phyloP scores from a whole-genome alignment of 2,113 vertebrate species.

The Pollimyrus isidori region DNA sequence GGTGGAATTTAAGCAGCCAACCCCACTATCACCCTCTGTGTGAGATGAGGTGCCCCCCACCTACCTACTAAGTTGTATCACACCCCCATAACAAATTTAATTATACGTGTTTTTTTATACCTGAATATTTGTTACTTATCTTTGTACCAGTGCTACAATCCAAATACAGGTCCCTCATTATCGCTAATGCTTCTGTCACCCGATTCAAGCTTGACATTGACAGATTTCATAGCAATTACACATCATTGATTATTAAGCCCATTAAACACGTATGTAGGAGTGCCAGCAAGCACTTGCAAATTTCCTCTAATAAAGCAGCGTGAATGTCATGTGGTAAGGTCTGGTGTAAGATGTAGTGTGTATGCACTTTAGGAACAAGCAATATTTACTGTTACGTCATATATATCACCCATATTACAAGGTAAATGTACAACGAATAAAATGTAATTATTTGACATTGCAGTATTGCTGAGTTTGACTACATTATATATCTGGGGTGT shows the following conservation, averaged over 20 bases:
- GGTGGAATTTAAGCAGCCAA: background rate
- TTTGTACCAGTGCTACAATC: background rate
- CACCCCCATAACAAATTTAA: background rate
- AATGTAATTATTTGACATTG: background rate
- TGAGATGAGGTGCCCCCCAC: background rate
- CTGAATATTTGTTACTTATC: background rate
- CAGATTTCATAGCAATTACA: background rate
- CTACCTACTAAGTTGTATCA: background rate
- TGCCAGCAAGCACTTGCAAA: background rate
- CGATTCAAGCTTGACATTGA: background rate
- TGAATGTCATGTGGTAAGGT: background rate
- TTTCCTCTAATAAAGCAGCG: background rate
- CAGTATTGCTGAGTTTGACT: background rate
- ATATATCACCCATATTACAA: background rate
- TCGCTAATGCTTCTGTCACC: background rate
- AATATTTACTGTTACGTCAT: background rate
- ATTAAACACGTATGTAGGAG: background rate
- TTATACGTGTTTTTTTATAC: background rate
- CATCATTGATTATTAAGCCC: background rate
- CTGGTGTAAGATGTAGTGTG: background rate
- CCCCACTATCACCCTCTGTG: background rate
- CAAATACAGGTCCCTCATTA: background rate
- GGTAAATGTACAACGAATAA: background rate
- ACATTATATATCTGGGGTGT: background rate
- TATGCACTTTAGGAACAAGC: background rate